A percentile compares a stretch with the other conserved stretches of the same genome.
These are phyloP conservation scores for Drosophila paulistorum DNA, from an alignment of 1,140 invertebrate species.

Conservation along the genomic window DNA sequence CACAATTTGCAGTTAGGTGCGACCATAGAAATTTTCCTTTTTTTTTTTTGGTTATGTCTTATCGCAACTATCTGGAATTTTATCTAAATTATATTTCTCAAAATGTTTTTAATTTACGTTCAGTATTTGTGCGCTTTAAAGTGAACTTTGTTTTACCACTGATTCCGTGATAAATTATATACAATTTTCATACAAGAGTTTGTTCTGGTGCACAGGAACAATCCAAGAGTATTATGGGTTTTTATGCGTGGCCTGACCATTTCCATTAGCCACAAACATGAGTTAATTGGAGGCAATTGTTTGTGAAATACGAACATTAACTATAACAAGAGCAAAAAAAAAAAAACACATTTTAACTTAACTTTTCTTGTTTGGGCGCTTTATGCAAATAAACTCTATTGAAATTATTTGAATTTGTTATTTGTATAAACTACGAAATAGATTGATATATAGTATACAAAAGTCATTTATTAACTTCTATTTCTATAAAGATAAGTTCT, in stretches of 20 bases:
- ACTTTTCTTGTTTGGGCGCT: too few relatives aligned
- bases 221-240: background rate
- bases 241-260: slow-evolving; percentile 25
- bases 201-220: background rate
- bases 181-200: background rate
- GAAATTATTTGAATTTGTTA: too few relatives aligned
- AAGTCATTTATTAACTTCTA: too few relatives aligned
- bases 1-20: slow-evolving; percentile 81
- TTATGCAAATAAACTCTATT: too few relatives aligned
- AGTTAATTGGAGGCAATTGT: slow-evolving; percentile 66
- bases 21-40: slow-evolving; percentile 76
- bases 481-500: too few relatives aligned
- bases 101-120: slow-evolving; percentile 10
- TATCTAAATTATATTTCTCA: slow-evolving; percentile 69
- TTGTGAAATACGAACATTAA: slow-evolving; percentile 60
- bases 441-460: too few relatives aligned
- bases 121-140: background rate
- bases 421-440: too few relatives aligned
- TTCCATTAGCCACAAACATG: slow-evolving; percentile 67
- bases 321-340: background rate
- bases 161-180: slow-evolving; percentile 1
- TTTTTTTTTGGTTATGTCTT: slow-evolving; percentile 31
- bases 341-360: too few relatives aligned
- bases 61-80: slow-evolving; percentile 72
- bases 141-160: background rate